Evolutionary conservation across 1,140 invertebrate species (phyloP), one percentile per base, ranked within the genome.

Genomic region (Drosophila grimshawi): DNA sequence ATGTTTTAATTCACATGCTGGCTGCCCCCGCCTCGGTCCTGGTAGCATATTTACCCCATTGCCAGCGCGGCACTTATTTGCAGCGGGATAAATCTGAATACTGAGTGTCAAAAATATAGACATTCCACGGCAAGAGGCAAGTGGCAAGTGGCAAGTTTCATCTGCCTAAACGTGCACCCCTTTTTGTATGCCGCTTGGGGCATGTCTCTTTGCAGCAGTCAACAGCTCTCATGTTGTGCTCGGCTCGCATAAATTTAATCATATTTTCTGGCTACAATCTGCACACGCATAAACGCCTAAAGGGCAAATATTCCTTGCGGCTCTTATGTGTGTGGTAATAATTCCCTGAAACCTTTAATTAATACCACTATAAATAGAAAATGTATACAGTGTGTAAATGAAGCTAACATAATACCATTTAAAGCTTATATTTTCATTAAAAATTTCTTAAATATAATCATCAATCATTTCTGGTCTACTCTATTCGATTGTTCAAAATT

Each of bases 1-100:
- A 89, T 89, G 85, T 76, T 89, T 88, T 89, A 89, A 89, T 89
- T 85, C 88, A 76, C 80, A 88, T 76, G 48, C 8, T 3, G 74
- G 33, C 45, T 39, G 3, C 56, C 8, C 6, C 43, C 43, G 27
- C 8, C n/a, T 19, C 39, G 8, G 7, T 41, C 8, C 3, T 19
- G 19, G 1, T 19, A 19, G 19, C 19, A 19, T 10, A 19, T 62
- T 51, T 51, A 32, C 46, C 30, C 52, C 27, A 29, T 70, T 49
- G 6, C 46, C 52, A 45, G 39, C 37, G 19, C 19, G 2, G 19
- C 35, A 51, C 60, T 78, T 78, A 69, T 45, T 57, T 64, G 48
- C 48, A 46, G 27, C 43, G 52, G 62, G 48, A 1, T 46, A 73
- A 82, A 70, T 82, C 80, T 75, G 45, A 76, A 75, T 65, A 75